Conservation (phyloP, 2,113 vertebrate species). For the Hippoglossus stenolepis region DNA sequence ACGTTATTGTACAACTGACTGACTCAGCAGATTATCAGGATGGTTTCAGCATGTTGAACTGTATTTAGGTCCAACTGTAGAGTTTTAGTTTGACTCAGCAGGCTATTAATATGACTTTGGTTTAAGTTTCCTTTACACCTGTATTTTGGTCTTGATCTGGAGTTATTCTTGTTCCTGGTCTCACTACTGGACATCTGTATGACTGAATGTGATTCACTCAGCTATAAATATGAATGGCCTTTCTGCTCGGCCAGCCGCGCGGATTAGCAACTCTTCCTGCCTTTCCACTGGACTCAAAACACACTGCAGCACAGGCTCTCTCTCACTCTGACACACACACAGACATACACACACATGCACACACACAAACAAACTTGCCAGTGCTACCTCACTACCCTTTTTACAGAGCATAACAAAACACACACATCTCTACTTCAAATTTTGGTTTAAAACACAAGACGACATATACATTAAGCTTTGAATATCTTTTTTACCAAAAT, state of each 20-base stretch:
- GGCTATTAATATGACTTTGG: slow-evolving; percentile 37
- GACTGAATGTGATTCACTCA: slow-evolving; percentile 86
- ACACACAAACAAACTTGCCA: not conserved
- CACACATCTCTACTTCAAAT: not conserved
- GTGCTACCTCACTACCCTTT: not conserved
- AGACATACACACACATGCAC: no score
- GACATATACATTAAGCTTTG: not conserved
- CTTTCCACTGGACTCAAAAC: slow-evolving; percentile 70
- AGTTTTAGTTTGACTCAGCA: slow-evolving; percentile 59
- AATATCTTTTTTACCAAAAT: no score
- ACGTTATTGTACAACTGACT: not conserved
- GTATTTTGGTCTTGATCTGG: slow-evolving; percentile 50
- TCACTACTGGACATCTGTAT: slow-evolving; percentile 81
- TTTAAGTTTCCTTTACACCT: slow-evolving; percentile 38
- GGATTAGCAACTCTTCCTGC: slow-evolving; percentile 87
- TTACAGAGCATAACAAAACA: not conserved
- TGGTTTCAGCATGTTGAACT: not conserved
- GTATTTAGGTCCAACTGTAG: not conserved
- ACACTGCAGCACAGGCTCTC: not conserved
- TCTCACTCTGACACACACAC: not conserved
- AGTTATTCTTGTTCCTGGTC: slow-evolving; percentile 60
- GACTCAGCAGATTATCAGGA: slow-evolving; percentile 17
- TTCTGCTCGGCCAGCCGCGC: slow-evolving; percentile 85
- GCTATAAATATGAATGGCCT: slow-evolving; percentile 95
- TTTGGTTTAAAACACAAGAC: no score